Evolutionary conservation across 2,113 vertebrate species (phyloP).

Genomic region (Gulo gulo): DNA sequence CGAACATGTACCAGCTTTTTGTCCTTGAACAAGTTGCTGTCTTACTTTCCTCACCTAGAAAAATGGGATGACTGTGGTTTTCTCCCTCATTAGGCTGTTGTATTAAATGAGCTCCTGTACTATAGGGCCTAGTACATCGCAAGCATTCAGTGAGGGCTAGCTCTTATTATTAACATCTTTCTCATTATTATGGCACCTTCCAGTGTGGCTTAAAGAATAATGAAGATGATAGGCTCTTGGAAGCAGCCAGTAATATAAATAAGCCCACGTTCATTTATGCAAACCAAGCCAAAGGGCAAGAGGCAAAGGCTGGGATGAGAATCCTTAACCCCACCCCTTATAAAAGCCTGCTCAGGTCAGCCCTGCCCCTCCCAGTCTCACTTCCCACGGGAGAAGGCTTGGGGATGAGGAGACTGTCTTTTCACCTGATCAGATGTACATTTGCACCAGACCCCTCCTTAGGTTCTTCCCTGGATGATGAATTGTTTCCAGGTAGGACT

Average conservation of each 20-base stretch:
- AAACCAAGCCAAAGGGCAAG: neutral
- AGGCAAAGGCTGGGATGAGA: neutral
- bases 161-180: neutral
- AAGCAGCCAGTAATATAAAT: neutral
- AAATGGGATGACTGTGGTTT: neutral
- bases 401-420: neutral
- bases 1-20: neutral
- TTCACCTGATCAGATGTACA: neutral
- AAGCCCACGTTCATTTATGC: neutral
- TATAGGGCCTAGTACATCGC: no score
- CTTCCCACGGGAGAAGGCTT: conserved; percentile 8
- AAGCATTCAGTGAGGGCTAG: neutral
- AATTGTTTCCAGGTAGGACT: conserved; percentile 76
- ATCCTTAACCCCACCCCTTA: conserved; percentile 52
- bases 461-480: conserved; percentile 29
- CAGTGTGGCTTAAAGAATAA: neutral
- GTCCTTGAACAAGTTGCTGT: neutral
- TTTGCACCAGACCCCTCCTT: neutral
- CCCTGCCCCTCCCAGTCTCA: conserved; percentile 27
- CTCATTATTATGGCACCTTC: neutral
- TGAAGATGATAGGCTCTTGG: neutral
- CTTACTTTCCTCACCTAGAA: neutral
- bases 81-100: neutral
- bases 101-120: neutral
- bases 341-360: conserved; percentile 20